Percentiles rank a stretch among this genome's conserved stretches.
These are phyloP conservation scores for Leptopilina syphax DNA, from an alignment of 2,888 invertebrate genomes.

Conservation along the genomic window DNA sequence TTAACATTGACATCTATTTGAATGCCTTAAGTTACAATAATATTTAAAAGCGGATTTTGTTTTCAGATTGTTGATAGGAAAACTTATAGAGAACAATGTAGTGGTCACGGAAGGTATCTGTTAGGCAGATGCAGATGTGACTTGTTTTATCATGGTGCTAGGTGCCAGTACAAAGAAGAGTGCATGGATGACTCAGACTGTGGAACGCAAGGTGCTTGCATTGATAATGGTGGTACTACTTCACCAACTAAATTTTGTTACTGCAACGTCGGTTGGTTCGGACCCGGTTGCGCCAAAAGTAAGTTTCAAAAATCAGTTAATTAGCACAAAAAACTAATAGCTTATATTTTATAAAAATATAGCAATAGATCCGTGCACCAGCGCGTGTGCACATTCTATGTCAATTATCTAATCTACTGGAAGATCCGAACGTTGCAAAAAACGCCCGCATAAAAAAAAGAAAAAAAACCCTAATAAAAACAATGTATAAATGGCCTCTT, in stretches of 20 bases:
- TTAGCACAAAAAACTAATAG: no score
- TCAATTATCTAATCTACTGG: no score
- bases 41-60: slow-evolving; percentile 31
- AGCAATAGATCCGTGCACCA: no score
- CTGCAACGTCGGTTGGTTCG: slow-evolving; percentile 93
- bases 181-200: slow-evolving; percentile 92
- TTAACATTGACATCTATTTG: no score
- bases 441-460: no score
- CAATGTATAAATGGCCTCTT: no score
- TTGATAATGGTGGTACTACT: slow-evolving; percentile 88
- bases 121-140: slow-evolving; percentile 89
- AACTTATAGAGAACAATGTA: slow-evolving; percentile 90
- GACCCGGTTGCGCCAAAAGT: slow-evolving; percentile 90
- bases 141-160: slow-evolving; percentile 87
- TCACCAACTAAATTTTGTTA: slow-evolving; percentile 92
- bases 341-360: no score
- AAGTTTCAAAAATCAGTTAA: slow-evolving; percentile 60
- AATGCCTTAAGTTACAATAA: no score
- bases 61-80: slow-evolving; percentile 79
- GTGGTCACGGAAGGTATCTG: slow-evolving; percentile 89
- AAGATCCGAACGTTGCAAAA: no score
- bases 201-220: slow-evolving; percentile 90
- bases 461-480: no score
- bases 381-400: no score
- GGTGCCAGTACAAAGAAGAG: slow-evolving; percentile 94